Conservation (phyloP, 2,797 vertebrate genomes). For the Pseudocheirus occidentalis region DNA sequence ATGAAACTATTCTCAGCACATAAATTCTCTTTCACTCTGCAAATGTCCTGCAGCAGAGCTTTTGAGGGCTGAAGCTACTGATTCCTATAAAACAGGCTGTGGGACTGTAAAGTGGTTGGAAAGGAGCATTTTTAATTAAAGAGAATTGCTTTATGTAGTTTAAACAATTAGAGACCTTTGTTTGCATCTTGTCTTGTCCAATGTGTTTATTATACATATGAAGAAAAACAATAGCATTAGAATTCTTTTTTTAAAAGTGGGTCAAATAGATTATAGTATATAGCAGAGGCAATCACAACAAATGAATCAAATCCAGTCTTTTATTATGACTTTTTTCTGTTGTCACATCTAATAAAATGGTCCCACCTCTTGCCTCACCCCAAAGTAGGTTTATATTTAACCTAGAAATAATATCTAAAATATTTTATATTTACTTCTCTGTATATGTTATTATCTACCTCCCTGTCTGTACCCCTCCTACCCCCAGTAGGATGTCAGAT, state of each 20-base stretch:
- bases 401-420: neutral
- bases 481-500: neutral
- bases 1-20: conserved; percentile 87
- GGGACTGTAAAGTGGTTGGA: conserved; percentile 86
- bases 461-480: neutral
- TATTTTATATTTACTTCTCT: neutral
- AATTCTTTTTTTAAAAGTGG: conserved; percentile 36
- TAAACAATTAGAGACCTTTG: conserved; percentile 47
- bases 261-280: neutral
- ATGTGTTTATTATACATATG: conserved; percentile 59
- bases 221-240: conserved; percentile 49
- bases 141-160: conserved; percentile 70
- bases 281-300: conserved; percentile 32
- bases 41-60: conserved; percentile 81
- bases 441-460: neutral
- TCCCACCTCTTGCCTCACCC: neutral
- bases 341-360: conserved; percentile 20
- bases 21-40: conserved; percentile 86
- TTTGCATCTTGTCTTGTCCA: conserved; percentile 53
- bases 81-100: conserved; percentile 86
- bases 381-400: neutral
- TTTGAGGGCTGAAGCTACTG: conserved; percentile 87
- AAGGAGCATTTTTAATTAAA: conserved; percentile 82
- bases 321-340: conserved; percentile 48
- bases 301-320: conserved; percentile 46